Evolutionary conservation across 2,797 vertebrate species (phyloP).

Genomic region (Leucoraja ocellata): DNA sequence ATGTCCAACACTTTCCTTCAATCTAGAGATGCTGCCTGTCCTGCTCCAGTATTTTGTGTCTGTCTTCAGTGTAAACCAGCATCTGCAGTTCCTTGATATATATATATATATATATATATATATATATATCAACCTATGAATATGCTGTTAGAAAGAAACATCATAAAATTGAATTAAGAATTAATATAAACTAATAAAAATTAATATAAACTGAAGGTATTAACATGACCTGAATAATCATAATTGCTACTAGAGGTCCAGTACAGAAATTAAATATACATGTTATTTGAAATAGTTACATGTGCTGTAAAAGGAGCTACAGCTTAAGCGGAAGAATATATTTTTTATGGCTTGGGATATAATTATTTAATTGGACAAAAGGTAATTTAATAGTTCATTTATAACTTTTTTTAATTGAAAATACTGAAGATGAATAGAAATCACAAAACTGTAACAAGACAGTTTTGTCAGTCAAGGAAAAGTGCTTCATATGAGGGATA

Average conservation of each 20-base stretch:
- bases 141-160: too few species aligned
- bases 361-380: too few species aligned
- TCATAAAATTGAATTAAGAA: not conserved
- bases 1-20: too few species aligned
- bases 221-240: not conserved
- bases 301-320: not conserved
- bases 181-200: not conserved
- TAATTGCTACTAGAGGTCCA: not conserved
- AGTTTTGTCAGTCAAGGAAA: not conserved
- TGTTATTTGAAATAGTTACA: not conserved
- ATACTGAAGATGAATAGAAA: not conserved
- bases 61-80: too few species aligned
- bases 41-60: too few species aligned
- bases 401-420: not conserved
- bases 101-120: too few species aligned
- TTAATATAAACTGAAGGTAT: not conserved
- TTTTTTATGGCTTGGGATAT: not conserved
- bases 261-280: not conserved
- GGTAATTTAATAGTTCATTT: not conserved
- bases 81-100: too few species aligned
- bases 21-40: too few species aligned
- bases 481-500: not conserved
- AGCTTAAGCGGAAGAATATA: not conserved
- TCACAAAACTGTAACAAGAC: not conserved
- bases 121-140: too few species aligned